Percentiles rank a stretch among this genome's conserved stretches.
phyloP scores from a whole-genome alignment of 2,797 vertebrate genomes.

The Xiphorhynchus erythropygius region DNA sequence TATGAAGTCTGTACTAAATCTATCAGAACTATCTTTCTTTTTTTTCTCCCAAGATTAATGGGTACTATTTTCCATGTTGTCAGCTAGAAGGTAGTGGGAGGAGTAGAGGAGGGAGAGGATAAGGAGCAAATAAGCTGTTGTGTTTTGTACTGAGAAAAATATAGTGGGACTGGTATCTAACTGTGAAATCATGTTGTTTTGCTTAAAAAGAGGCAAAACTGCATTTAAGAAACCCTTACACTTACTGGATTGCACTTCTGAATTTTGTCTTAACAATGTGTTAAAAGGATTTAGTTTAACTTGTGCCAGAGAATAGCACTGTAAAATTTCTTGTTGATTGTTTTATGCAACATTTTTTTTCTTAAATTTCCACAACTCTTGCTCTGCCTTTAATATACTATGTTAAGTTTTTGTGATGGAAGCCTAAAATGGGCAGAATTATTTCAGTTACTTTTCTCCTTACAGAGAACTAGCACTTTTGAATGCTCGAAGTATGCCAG shows the following conservation, averaged over 20 bases:
- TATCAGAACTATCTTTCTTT: constrained; percentile 60
- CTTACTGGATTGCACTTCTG: neutral
- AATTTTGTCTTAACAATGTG: neutral
- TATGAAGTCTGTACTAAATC: constrained; percentile 61
- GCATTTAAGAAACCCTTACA: neutral
- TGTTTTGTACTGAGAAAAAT: constrained; percentile 41
- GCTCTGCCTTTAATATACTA: neutral
- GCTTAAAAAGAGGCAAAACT: constrained; percentile 30
- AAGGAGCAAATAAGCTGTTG: constrained; percentile 54
- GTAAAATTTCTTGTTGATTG: neutral
- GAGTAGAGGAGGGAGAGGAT: constrained; percentile 1
- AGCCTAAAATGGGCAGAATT: neutral
- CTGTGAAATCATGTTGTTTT: constrained; percentile 23
- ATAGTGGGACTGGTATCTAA: constrained; percentile 4
- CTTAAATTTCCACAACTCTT: neutral
- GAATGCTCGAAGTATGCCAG: constrained; percentile 83
- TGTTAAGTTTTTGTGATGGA: neutral
- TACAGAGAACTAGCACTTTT: constrained; percentile 90
- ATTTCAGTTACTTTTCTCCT: constrained; percentile 35
- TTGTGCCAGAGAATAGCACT: neutral
- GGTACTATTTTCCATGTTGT: constrained; percentile 51
- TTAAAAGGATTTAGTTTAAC: constrained; percentile 2
- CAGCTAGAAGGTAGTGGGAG: constrained; percentile 55
- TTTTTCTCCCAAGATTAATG: constrained; percentile 60
- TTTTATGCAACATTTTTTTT: neutral